Evolutionary conservation across 1,140 invertebrate genomes (phyloP).

Genomic region (Chironomus striatipennis): DNA sequence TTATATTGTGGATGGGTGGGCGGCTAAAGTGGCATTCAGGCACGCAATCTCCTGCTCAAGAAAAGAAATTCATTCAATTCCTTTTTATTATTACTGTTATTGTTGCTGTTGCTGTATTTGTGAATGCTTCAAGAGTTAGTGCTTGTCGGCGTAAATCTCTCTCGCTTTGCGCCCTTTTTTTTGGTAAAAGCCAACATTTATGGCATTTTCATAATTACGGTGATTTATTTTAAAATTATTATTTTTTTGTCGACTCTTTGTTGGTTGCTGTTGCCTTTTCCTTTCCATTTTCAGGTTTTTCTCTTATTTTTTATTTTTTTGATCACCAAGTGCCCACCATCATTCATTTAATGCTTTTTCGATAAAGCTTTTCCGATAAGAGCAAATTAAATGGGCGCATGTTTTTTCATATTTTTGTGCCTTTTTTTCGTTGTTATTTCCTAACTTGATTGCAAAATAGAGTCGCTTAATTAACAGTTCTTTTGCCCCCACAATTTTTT

Average conservation of each 20-base stretch:
- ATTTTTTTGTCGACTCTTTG: neutral
- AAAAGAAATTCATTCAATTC: too few species aligned
- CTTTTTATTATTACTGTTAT: too few species aligned
- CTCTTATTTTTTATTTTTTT: too few species aligned
- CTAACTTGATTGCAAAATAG: neutral
- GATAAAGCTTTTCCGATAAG: constrained; percentile 1
- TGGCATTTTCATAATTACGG: constrained; percentile 8
- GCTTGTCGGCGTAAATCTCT: constrained; percentile 11
- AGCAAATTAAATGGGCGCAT: constrained; percentile 2
- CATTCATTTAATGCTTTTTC: constrained; percentile 14
- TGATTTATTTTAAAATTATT: constrained; percentile 12
- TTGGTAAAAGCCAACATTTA: constrained; percentile 5
- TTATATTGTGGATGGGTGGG: neutral
- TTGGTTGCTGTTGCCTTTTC: too few species aligned
- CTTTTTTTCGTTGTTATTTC: neutral
- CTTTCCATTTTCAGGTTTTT: too few species aligned
- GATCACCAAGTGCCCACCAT: neutral
- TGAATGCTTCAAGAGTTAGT: neutral
- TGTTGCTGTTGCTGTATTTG: too few species aligned
- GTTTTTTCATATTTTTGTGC: neutral
- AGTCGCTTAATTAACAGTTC: constrained; percentile 8
- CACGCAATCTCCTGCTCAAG: neutral
- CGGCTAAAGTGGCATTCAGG: neutral
- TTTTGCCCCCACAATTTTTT: neutral
- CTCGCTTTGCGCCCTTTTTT: neutral